These are phyloP conservation scores for Embidobia sp. DNA, from an alignment of 2,888 invertebrate species.

Conservation along the genomic window DNA sequence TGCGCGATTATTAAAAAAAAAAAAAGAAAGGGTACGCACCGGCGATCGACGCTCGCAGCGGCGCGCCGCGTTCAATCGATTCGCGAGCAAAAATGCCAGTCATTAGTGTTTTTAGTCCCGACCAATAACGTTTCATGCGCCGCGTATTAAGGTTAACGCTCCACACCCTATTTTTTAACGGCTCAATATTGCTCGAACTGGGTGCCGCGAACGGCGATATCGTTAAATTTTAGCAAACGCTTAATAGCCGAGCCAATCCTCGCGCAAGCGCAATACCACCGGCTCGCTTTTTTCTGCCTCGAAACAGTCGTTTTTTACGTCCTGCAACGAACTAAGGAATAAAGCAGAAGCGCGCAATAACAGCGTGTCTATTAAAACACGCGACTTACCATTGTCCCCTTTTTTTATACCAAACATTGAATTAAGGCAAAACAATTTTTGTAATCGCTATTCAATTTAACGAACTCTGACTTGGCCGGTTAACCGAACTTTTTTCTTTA, in stretches of 20 bases:
- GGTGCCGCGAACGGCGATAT: slow-evolving; percentile 25
- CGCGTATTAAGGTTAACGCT: slow-evolving; percentile 48
- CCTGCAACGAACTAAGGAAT: too few species aligned
- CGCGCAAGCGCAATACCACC: slow-evolving; percentile 20
- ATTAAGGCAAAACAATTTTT: too few species aligned
- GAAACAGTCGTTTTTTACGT: slow-evolving; percentile 15
- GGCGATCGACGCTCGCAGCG: slow-evolving; percentile 34
- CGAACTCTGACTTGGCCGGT: too few species aligned
- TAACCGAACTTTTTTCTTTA: too few species aligned
- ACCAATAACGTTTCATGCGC: slow-evolving; percentile 38
- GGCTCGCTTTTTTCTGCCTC: background rate
- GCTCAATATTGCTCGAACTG: slow-evolving; percentile 35
- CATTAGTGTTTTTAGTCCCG: slow-evolving; percentile 48
- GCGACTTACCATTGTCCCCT: background rate
- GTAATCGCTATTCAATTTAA: too few species aligned
- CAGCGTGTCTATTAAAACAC: slow-evolving; percentile 15
- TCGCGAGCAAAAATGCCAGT: slow-evolving; percentile 46
- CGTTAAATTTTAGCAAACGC: slow-evolving; percentile 46
- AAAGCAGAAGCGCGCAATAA: background rate
- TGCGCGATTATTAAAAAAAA: slow-evolving; percentile 40
- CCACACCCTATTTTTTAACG: slow-evolving; percentile 50
- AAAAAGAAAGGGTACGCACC: background rate
- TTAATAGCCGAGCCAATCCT: slow-evolving; percentile 46
- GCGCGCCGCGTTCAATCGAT: slow-evolving; percentile 41
- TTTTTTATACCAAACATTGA: too few species aligned